Base-by-base conservation (phyloP, 92 coral and sea anemone species). In the Micromussa lordhowensis region DNA sequence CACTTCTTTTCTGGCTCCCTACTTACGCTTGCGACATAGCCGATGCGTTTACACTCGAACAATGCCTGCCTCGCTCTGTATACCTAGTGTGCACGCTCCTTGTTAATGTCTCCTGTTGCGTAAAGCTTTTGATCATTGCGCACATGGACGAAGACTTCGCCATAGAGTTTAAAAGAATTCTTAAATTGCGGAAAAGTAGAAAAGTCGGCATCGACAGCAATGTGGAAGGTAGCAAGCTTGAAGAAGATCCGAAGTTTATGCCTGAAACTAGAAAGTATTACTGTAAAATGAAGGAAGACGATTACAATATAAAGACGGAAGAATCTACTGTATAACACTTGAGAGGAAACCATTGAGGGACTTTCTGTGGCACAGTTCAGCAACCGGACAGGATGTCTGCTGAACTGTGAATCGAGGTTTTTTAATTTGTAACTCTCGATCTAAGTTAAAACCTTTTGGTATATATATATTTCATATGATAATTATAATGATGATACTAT, bases 11-110 rank as follows among this genome's bases (percentile, higher is more conserved):
- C 68, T 83, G 79, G 89, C 64, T 83, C 7, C 92, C 89, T 26
- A 36, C 30, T 76, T 83, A 77, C 40, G 40, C 29, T 13, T 83
- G 82, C 24, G 81, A 84, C n/a, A 26, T 84, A 21, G 74, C 36
- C 15, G 84, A 87, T 57, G 80, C 85, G 44, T 84, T 84, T 35
- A 76, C 86, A 21, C 53, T 21, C 35, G 29, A 81, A 74, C 40
- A 80, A 26, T 81, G 68, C 34, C 88, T 88, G n/a, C 91, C 91
- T 2, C 92, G 92, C 66, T 89, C 92, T 2, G 30, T 89, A 5
- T 89, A 89, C 55, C 44, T 89, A 36, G n/a, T 84, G 16, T 51
- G 92, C 73, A 75, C 89, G 19, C 48, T 83, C 8, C n/a, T 84
- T 24, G 35, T 78, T 18, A 78, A 75, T 44, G 84, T 59, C 4